Evolutionary conservation across 2,113 vertebrate genomes (phyloP).

Genomic region (Chionomys nivalis): DNA sequence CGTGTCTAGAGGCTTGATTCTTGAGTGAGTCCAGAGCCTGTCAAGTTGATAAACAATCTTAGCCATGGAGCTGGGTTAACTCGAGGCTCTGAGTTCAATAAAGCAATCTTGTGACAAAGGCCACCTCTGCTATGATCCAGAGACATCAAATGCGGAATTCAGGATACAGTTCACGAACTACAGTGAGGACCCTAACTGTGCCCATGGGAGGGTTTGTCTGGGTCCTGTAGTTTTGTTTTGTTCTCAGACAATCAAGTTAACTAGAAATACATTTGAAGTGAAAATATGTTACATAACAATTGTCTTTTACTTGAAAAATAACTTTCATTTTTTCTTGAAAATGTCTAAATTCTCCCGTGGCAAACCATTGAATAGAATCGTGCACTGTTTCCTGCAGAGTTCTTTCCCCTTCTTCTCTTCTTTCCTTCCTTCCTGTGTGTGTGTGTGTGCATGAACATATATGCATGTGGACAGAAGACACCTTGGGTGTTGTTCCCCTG

Average conservation of each 20-base stretch:
- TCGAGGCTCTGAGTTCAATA: not conserved
- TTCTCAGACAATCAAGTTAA: constrained; percentile 28
- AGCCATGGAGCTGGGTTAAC: not conserved
- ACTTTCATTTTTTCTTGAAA: constrained; percentile 14
- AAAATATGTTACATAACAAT: constrained; percentile 8
- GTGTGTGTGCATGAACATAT: no score
- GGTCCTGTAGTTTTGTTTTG: not conserved
- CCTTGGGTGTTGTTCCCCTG: not conserved
- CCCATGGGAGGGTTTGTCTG: not conserved
- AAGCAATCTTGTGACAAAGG: not conserved
- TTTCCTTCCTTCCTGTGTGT: not conserved
- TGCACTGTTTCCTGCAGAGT: not conserved
- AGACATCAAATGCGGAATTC: not conserved
- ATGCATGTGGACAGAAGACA: not conserved
- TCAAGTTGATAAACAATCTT: not conserved
- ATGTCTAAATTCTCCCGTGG: not conserved
- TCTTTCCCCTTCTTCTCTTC: not conserved
- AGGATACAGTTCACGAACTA: not conserved
- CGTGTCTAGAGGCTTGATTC: not conserved
- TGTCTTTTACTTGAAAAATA: not conserved
- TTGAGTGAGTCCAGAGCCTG: no score
- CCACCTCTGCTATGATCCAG: not conserved
- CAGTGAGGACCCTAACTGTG: not conserved
- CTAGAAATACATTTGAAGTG: not conserved
- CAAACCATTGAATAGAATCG: not conserved